Base-by-base conservation (phyloP, 2,888 invertebrate genomes). In the Agapostemon virescens region DNA sequence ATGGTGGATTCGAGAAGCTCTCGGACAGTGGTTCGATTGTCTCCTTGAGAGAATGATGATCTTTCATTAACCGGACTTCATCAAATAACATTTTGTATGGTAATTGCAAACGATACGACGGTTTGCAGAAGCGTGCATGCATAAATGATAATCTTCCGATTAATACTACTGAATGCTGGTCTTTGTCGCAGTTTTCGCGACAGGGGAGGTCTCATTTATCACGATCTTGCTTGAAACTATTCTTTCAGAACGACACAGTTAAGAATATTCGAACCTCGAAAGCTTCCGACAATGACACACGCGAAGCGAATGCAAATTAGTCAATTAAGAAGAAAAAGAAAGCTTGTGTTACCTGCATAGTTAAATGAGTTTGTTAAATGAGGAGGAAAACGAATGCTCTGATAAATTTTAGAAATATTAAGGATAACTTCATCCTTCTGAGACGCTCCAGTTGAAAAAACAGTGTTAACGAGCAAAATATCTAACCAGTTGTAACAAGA, bases 11-110 rank as follows among this genome's bases (percentile, higher is more conserved):
- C 45, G 49, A 69, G 52, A 33, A 76, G 58, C 33, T 38, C 55
- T 30, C 36, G 30, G 30, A 86, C 82, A 86, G 68, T 80, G 74
- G n/a, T 38, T 40, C 79, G 77, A 76, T 82, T 87, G 84, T 87
- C 23, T 52, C n/a, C 66, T 30, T 1, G 33, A 64, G 40, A 81
- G 67, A 86, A 82, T 80, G 76, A 82, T 49, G 64, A 80, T 84
- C 83, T 49, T 76, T 86, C 81, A 83, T 79, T 81, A 70, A 77
- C 20, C 17, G 73, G 52, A 61, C 74, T 49, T 69, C 67, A 42
- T 79, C 26, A 30, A 79, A 77, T 49, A 76, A 82, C 66, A 86
- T 82, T 86, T 82, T 74, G 77, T 63, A 79, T 52, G 69, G 69
- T 69, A 74, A 82, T 79, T 76, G 73, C 73, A 45, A 61, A 78